Base-by-base conservation (phyloP, 2,888 invertebrate genomes). In the Orthosia gracilis region DNA sequence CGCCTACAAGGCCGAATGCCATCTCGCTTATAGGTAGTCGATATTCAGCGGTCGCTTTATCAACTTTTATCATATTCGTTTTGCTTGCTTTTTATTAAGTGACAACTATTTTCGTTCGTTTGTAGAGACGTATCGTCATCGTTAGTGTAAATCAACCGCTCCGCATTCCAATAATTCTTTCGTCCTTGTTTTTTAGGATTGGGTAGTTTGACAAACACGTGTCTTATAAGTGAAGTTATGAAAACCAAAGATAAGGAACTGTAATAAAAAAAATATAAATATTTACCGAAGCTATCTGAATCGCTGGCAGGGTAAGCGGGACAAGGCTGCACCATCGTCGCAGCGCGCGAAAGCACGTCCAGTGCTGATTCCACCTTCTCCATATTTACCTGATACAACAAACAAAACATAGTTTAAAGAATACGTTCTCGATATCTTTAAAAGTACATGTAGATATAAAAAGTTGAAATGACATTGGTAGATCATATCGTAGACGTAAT, bases 311-410 rank as follows among this genome's bases (percentile, higher is more conserved):
- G 96, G 87, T 96, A 96, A 9, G 96, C 94, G 4, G 96, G 94
- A 78, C 97, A 98, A 83, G 98, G 98, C 94, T 98, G 98, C 87
- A 98, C 98, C 98, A 98, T 98, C 31, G 98, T 98, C 31, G 98
- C 98, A 78, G 98, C 98, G 90, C 98, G 97, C 85, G 98, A 98
- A 85, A 99, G 97, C 87, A 99, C 98, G 92, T 98, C 98, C 93
- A 98, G 95, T 80, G 98, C 98, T 76, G 98, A 98, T 97, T 98
- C 98, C 93, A 98, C 97, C 88, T 97, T 97, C 94, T 97, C 97
- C 97, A 97, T 97, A 59, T 89, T 87, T 87, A 89, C 90, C 91
- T 91, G 82, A 68, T 68, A 67, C 74, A 84, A 80, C 62, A 81
- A 76, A 78, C n/a, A 54, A 57, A 5, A 73, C 59, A 50, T 15